Percentiles rank a stretch among this genome's conserved stretches.
phyloP scores from a whole-genome alignment of 1,140 invertebrate genomes.

The Ips nitidus region DNA sequence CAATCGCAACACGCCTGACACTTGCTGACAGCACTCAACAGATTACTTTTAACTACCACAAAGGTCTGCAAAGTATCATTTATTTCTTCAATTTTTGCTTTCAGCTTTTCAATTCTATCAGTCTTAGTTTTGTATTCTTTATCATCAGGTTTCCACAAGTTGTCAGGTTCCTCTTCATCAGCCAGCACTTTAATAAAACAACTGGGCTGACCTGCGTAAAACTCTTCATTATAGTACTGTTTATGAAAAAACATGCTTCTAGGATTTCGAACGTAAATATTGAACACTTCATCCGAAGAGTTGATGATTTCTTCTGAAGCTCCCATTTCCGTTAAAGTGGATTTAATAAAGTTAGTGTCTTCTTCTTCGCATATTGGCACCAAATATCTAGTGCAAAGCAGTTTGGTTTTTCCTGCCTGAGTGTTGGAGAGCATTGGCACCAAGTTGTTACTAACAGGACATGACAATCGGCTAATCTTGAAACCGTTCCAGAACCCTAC shows the following conservation, averaged over 20 bases:
- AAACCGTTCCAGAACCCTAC: constrained; percentile 57
- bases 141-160: background rate
- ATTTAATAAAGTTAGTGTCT: constrained; percentile 23
- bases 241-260: constrained; percentile 45
- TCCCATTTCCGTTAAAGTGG: constrained; percentile 30
- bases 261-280: constrained; percentile 38
- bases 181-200: constrained; percentile 39
- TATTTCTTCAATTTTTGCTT: constrained; percentile 22
- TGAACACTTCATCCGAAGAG: constrained; percentile 37
- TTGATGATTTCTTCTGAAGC: constrained; percentile 26
- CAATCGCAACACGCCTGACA: constrained; percentile 26
- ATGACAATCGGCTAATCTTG: constrained; percentile 50
- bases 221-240: constrained; percentile 35
- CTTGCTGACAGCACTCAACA: constrained; percentile 3
- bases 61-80: constrained; percentile 15
- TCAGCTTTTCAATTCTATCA: constrained; percentile 1
- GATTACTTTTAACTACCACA: constrained; percentile 1
- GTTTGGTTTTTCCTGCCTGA: constrained; percentile 32
- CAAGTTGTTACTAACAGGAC: constrained; percentile 20
- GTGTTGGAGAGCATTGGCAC: constrained; percentile 39
- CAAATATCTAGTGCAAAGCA: constrained; percentile 41
- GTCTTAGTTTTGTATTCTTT: background rate
- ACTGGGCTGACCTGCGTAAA: constrained; percentile 30
- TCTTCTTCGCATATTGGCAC: constrained; percentile 34
- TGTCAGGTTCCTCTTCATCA: background rate